phyloP scores from a whole-genome alignment of 1,140 invertebrate genomes.

The Diuraphis noxia region DNA sequence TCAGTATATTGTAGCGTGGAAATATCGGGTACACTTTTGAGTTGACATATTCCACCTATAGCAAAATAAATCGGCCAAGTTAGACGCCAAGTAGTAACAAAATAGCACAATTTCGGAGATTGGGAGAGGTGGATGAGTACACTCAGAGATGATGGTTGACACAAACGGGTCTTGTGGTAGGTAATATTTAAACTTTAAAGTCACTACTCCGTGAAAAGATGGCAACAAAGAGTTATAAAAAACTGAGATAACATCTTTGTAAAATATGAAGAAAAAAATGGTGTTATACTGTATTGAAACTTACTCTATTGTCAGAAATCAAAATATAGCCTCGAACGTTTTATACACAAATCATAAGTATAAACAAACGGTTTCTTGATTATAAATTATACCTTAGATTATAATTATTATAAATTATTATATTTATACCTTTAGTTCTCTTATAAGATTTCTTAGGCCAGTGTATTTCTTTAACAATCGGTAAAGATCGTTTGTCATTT shows the following conservation, averaged over 20 bases:
- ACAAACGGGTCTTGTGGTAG: not conserved
- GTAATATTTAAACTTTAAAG: not conserved
- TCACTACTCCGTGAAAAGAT: not conserved
- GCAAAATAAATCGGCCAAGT: conserved; percentile 58
- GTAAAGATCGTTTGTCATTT: conserved; percentile 91
- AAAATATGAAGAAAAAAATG: not conserved
- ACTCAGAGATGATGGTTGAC: not conserved
- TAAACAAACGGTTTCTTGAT: too few relatives aligned
- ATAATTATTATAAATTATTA: not conserved
- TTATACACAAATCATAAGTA: not conserved
- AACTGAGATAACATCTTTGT: not conserved
- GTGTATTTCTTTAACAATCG: conserved; percentile 88
- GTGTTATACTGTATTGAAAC: too few relatives aligned
- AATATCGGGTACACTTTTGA: conserved; percentile 91
- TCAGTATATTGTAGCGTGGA: conserved; percentile 88
- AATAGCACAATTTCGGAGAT: not conserved
- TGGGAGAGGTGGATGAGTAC: not conserved
- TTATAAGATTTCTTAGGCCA: conserved; percentile 82
- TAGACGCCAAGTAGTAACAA: not conserved
- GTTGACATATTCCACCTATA: conserved; percentile 81
- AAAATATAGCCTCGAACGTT: too few relatives aligned
- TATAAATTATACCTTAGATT: too few relatives aligned
- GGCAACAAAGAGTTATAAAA: too few relatives aligned
- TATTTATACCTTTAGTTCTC: conserved; percentile 77
- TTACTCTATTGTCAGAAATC: too few relatives aligned